These are phyloP conservation scores for Alexandromys oeconomus DNA, from an alignment of 2,797 vertebrate genomes.

Conservation along the genomic window DNA sequence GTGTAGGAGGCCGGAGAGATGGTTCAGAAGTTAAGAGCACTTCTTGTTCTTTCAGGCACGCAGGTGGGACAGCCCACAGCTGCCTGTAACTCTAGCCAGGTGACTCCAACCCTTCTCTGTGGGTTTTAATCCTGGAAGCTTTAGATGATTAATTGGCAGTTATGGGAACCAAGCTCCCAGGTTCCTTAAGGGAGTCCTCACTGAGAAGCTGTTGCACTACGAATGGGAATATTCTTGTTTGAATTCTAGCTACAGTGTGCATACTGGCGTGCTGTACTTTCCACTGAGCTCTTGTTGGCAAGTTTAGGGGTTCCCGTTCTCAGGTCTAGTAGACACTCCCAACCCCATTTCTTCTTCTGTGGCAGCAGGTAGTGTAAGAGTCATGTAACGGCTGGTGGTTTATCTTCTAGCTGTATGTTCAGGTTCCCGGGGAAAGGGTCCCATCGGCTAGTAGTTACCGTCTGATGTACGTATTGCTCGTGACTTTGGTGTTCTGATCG, in stretches of 20 bases:
- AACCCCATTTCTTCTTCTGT: neutral
- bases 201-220: neutral
- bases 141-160: neutral
- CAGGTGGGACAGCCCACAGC: neutral
- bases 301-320: neutral
- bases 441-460: neutral
- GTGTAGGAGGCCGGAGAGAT: neutral
- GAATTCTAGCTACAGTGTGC: neutral
- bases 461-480: neutral
- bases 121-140: neutral
- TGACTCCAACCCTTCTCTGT: neutral
- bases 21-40: neutral
- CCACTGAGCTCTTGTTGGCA: neutral
- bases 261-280: neutral
- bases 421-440: slow-evolving; percentile 4
- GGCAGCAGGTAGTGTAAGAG: neutral
- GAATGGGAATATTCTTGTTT: neutral
- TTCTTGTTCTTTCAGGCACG: neutral
- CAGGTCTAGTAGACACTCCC: neutral
- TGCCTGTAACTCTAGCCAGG: neutral
- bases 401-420: neutral
- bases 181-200: neutral
- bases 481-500: slow-evolving; percentile 34
- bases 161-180: neutral
- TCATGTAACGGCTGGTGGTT: neutral